A percentile compares a stretch with the other conserved stretches of the same genome.
Conservation (phyloP, 2,888 invertebrate species). For the Phengaris alcon region DNA sequence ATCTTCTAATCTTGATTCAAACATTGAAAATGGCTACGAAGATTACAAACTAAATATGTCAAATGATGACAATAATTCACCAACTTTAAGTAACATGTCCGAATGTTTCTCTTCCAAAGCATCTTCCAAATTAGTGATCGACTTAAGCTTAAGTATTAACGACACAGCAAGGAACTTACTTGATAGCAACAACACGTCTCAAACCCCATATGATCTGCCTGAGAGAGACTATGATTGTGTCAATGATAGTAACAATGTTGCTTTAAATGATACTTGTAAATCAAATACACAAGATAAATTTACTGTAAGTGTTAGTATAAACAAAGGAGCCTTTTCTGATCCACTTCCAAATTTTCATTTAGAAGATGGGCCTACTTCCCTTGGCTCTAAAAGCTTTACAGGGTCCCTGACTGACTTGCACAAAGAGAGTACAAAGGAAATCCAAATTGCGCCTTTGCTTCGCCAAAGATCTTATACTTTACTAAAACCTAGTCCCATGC, state of each 20-base stretch:
- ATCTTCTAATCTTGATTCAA: constrained; percentile 39
- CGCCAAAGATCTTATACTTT: constrained; percentile 89
- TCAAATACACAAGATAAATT: constrained; percentile 42
- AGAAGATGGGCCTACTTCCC: constrained; percentile 55
- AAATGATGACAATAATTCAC: constrained; percentile 40
- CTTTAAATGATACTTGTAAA: constrained; percentile 40
- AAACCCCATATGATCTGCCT: constrained; percentile 52
- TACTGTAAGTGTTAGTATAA: constrained; percentile 45
- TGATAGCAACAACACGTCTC: constrained; percentile 39
- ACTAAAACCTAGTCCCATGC: constrained; percentile 86
- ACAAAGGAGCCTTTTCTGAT: constrained; percentile 45
- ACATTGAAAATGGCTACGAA: constrained; percentile 35
- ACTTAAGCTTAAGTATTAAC: constrained; percentile 58
- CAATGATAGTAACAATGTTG: constrained; percentile 26
- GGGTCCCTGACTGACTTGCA: constrained; percentile 72
- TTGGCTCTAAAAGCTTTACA: constrained; percentile 64
- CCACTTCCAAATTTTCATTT: constrained; percentile 43
- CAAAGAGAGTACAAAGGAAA: constrained; percentile 53
- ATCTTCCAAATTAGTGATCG: constrained; percentile 55
- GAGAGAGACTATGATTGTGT: constrained; percentile 59
- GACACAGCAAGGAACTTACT: constrained; percentile 45
- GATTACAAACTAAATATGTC: constrained; percentile 32
- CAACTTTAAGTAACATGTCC: constrained; percentile 43
- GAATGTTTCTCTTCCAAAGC: constrained; percentile 40
- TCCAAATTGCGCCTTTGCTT: constrained; percentile 63